These are phyloP conservation scores for Linurgus olivaceus DNA, from an alignment of 2,797 vertebrate species.

Conservation along the genomic window DNA sequence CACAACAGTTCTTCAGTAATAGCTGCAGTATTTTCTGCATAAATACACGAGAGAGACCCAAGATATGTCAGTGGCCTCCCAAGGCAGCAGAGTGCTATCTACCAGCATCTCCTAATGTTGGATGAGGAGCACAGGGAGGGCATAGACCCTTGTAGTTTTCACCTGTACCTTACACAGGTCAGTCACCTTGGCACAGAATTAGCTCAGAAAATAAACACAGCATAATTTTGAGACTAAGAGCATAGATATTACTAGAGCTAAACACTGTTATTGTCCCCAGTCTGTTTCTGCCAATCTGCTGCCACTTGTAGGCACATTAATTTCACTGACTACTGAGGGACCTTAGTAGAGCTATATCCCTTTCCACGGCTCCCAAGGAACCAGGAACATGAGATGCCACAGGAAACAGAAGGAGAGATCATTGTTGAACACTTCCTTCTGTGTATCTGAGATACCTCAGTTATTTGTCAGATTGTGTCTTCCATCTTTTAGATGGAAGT, in stretches of 20 bases:
- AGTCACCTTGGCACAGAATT: not conserved
- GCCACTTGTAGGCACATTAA: not conserved
- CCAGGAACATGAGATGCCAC: accelerated
- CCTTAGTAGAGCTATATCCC: accelerated
- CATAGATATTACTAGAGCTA: not conserved
- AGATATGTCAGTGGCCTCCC: not conserved
- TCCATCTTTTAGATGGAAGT: not conserved
- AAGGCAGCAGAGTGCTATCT: not conserved
- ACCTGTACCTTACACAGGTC: not conserved
- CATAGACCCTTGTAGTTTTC: not conserved
- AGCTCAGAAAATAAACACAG: not conserved
- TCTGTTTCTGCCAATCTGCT: not conserved
- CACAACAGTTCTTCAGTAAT: not conserved
- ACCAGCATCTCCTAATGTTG: not conserved
- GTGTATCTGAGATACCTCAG: not conserved
- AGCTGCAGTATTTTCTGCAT: not conserved
- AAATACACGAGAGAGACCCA: not conserved
- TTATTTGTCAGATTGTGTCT: not conserved
- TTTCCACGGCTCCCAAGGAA: not conserved
- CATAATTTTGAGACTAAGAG: not conserved
- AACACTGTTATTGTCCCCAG: not conserved
- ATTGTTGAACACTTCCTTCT: not conserved
- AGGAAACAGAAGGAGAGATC: not conserved
- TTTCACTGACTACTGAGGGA: not conserved
- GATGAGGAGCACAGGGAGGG: not conserved